These are phyloP conservation scores for Myotis lucifugus DNA, from an alignment of 2,113 vertebrate species.

Conservation along the genomic window DNA sequence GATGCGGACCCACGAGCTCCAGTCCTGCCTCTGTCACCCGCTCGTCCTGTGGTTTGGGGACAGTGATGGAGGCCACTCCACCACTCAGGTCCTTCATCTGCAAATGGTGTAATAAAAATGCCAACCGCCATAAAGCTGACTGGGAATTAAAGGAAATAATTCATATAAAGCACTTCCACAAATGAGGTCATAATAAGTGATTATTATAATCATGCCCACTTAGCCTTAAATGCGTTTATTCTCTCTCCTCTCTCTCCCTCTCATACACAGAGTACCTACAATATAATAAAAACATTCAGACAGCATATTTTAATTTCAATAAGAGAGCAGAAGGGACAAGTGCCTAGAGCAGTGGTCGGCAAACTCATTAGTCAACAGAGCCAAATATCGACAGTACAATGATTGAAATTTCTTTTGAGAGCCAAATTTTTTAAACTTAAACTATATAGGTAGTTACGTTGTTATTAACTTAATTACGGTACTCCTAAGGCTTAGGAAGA, in stretches of 20 bases:
- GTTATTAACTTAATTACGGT: no score
- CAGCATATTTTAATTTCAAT: neutral
- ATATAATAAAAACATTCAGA: neutral
- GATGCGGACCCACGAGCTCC: accelerated
- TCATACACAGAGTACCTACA: neutral
- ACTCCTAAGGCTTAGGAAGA: no score
- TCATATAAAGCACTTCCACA: neutral
- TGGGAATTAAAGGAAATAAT: neutral
- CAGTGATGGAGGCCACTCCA: neutral
- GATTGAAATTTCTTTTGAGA: no score
- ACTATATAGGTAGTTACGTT: no score
- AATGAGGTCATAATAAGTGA: neutral
- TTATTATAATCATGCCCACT: neutral
- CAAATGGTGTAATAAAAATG: neutral
- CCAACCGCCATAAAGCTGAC: neutral
- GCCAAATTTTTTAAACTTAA: no score
- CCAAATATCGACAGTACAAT: no score
- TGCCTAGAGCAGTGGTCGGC: no score
- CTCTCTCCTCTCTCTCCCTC: neutral
- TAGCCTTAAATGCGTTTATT: neutral
- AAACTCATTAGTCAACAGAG: no score
- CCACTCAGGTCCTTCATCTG: neutral
- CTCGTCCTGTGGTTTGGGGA: neutral
- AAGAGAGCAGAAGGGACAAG: neutral
- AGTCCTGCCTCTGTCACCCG: neutral